Conservation (phyloP, 2,113 vertebrate genomes). For the Tenebrosternarchus preto region DNA sequence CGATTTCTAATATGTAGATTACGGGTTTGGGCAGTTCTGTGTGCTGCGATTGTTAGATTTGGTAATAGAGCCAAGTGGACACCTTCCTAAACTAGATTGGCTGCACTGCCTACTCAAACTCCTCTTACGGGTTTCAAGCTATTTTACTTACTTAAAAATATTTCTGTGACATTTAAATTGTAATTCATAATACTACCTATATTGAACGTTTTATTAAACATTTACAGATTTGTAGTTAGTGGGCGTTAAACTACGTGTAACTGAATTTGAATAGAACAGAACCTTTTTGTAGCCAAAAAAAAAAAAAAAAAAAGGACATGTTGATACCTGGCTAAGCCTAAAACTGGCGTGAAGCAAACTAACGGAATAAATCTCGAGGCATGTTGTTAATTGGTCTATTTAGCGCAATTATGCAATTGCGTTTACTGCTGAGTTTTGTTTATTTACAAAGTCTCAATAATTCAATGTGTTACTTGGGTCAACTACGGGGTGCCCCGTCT, state of each 20-base stretch:
- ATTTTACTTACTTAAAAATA: no score
- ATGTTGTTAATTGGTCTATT: conserved; percentile 19
- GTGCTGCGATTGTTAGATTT: neutral
- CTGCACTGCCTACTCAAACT: neutral
- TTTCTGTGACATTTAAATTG: no score
- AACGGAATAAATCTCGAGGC: neutral
- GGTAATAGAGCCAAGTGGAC: neutral
- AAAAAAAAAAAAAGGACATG: neutral
- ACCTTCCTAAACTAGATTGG: neutral
- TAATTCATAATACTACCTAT: no score
- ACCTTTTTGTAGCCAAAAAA: neutral
- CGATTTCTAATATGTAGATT: no score
- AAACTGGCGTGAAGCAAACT: neutral
- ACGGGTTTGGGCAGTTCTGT: no score
- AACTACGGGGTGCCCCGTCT: conserved; percentile 39
- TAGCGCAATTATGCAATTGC: neutral
- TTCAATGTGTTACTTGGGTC: conserved; percentile 35
- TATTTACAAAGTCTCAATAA: conserved; percentile 40
- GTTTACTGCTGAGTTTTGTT: conserved; percentile 37
- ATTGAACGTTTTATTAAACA: no score
- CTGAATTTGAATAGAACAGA: neutral
- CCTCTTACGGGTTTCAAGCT: no score
- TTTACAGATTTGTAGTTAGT: neutral
- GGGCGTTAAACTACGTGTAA: neutral
- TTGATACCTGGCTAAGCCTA: neutral